phyloP scores from a whole-genome alignment of 2,888 invertebrate genomes.

The Cryptus armator region DNA sequence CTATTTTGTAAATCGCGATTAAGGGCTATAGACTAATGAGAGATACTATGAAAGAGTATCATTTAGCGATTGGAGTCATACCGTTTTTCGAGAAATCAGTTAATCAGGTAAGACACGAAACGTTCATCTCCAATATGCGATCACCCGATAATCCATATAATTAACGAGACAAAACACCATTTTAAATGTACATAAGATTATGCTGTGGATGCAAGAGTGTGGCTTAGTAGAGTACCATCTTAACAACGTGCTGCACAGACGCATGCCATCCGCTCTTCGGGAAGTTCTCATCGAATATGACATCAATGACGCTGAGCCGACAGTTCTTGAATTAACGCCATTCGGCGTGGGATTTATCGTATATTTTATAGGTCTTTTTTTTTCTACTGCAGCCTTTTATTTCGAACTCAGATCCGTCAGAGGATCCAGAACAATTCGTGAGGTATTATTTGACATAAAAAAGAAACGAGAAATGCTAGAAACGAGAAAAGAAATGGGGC shows the following conservation, averaged over 20 bases:
- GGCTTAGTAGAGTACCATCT: conserved; percentile 78
- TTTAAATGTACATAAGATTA: too few relatives aligned
- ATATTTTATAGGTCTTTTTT: not conserved
- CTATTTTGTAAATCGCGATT: conserved; percentile 19
- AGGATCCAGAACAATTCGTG: not conserved
- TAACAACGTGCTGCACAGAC: conserved; percentile 77
- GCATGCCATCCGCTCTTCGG: conserved; percentile 72
- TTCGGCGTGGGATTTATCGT: conserved; percentile 72
- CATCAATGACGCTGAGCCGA: conserved; percentile 66
- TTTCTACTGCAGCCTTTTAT: not conserved
- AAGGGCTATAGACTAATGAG: conserved; percentile 80
- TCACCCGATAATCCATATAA: too few relatives aligned
- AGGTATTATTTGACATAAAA: not conserved
- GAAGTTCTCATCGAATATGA: conserved; percentile 79
- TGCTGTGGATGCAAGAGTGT: conserved; percentile 72
- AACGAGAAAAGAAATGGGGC: too few relatives aligned
- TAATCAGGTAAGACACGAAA: conserved; percentile 73
- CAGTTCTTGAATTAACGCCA: conserved; percentile 76
- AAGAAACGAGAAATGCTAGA: not conserved
- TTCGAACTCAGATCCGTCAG: conserved; percentile 5
- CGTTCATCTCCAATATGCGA: too few relatives aligned
- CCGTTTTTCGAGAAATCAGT: conserved; percentile 79
- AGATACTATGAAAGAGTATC: conserved; percentile 74
- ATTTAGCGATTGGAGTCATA: conserved; percentile 78
- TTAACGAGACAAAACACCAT: too few relatives aligned